Percentiles rank a stretch among this genome's conserved stretches.
These are phyloP conservation scores for Scelioninae gen. 1 DNA, from an alignment of 2,888 invertebrate species.

Conservation along the genomic window DNA sequence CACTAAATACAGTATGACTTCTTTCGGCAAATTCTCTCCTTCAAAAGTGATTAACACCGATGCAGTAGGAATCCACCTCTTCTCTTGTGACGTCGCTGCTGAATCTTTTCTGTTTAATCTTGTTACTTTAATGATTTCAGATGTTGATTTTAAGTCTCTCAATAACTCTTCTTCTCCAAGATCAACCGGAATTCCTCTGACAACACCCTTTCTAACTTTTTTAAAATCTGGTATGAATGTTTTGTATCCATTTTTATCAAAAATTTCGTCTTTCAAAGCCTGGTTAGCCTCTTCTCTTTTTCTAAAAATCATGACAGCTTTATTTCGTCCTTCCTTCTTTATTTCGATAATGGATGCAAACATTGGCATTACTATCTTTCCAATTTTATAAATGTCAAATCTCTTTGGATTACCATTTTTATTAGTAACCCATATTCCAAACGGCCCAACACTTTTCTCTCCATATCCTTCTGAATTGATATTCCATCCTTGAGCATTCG, in stretches of 20 bases:
- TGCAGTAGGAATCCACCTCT: constrained; percentile 39
- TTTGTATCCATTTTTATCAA: not conserved
- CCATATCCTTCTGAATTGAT: not conserved
- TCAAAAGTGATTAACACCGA: constrained; percentile 29
- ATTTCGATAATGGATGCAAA: constrained; percentile 9
- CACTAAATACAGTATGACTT: constrained; percentile 18
- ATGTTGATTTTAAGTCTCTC: not conserved
- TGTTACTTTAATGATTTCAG: constrained; percentile 6
- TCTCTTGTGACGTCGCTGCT: constrained; percentile 15
- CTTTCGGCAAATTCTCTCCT: constrained; percentile 20
- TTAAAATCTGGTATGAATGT: constrained; percentile 29
- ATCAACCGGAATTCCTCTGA: constrained; percentile 23
- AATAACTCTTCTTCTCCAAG: constrained; percentile 8
- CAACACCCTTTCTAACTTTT: constrained; percentile 13
- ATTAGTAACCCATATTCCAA: constrained; percentile 5
- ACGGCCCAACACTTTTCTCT: not conserved
- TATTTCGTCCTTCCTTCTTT: constrained; percentile 33
- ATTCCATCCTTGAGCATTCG: not conserved
- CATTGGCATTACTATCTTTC: not conserved
- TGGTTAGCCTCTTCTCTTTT: constrained; percentile 32
- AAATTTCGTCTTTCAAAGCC: constrained; percentile 13
- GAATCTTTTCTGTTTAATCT: constrained; percentile 29
- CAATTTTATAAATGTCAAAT: constrained; percentile 9
- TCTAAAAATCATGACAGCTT: constrained; percentile 27
- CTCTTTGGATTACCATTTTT: not conserved